These are phyloP conservation scores for Channa striata DNA, from an alignment of 2,797 vertebrate species.

Conservation along the genomic window DNA sequence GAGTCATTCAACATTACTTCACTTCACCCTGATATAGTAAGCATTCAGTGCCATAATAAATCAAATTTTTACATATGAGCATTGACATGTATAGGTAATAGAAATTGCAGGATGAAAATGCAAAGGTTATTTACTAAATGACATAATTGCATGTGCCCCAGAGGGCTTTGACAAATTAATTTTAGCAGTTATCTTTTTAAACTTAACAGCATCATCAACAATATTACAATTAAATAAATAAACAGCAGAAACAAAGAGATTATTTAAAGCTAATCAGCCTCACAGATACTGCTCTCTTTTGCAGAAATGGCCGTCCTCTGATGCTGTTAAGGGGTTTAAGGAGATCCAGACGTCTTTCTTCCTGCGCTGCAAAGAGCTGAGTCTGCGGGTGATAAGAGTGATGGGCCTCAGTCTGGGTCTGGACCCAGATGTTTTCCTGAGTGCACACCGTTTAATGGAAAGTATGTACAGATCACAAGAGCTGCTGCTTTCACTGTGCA, in stretches of 20 bases:
- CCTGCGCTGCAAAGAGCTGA: constrained; percentile 76
- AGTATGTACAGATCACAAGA: constrained; percentile 55
- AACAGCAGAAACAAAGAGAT: too few relatives aligned
- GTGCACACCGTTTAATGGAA: constrained; percentile 71
- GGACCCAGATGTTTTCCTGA: constrained; percentile 75
- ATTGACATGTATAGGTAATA: too few relatives aligned
- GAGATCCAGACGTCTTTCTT: constrained; percentile 72
- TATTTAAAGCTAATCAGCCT: too few relatives aligned
- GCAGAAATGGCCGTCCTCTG: constrained; percentile 79
- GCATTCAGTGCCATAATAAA: neutral
- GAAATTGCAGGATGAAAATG: too few relatives aligned
- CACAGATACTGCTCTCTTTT: neutral
- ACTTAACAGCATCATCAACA: too few relatives aligned
- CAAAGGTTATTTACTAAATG: neutral
- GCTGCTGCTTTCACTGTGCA: too few relatives aligned
- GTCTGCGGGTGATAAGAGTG: constrained; percentile 76
- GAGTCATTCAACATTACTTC: constrained; percentile 78
- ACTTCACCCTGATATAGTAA: constrained; percentile 75
- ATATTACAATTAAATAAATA: too few relatives aligned
- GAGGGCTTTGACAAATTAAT: too few relatives aligned
- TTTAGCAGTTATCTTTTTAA: too few relatives aligned
- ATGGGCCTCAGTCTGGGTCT: constrained; percentile 78
- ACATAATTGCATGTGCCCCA: too few relatives aligned
- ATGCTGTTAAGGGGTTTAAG: constrained; percentile 54
- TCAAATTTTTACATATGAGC: too few relatives aligned